Conservation (phyloP, 2,797 vertebrate genomes). For the Sebastes nivosus region DNA sequence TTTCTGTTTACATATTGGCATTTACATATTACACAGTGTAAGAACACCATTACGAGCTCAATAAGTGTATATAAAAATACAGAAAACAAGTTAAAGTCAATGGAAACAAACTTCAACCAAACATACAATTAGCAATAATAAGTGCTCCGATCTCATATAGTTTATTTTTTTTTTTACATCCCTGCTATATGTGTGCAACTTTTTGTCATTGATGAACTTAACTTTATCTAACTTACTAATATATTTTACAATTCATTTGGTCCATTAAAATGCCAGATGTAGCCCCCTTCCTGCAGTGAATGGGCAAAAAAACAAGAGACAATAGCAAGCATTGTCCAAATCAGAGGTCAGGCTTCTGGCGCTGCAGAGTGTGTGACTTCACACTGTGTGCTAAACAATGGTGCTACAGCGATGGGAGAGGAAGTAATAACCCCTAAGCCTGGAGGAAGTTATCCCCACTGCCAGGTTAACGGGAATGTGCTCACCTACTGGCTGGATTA, state of each 20-base stretch:
- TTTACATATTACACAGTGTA: not conserved
- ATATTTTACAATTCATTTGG: not conserved
- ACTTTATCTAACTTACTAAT: too few relatives aligned
- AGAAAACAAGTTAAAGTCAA: not conserved
- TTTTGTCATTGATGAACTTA: not conserved
- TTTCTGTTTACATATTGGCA: not conserved
- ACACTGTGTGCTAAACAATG: slow-evolving; percentile 51
- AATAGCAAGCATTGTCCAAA: slow-evolving; percentile 61
- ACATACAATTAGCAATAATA: not conserved
- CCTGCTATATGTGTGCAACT: not conserved
- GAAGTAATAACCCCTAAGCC: slow-evolving; percentile 68
- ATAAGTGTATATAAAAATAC: not conserved
- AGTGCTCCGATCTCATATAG: too few relatives aligned
- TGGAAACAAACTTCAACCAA: not conserved
- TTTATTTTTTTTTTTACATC: not conserved
- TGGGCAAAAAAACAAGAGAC: slow-evolving; percentile 34
- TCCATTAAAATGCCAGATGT: not conserved
- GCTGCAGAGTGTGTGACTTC: slow-evolving; percentile 47
- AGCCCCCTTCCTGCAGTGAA: slow-evolving; percentile 20
- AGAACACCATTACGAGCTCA: not conserved
- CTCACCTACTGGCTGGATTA: slow-evolving; percentile 58
- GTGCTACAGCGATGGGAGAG: slow-evolving; percentile 39
- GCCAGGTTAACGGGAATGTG: slow-evolving; percentile 45
- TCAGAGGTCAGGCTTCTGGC: slow-evolving; percentile 28
- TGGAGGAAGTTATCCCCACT: slow-evolving; percentile 52